These are phyloP conservation scores for Diabrotica virgifera DNA, from an alignment of 1,140 invertebrate species.

Conservation along the genomic window DNA sequence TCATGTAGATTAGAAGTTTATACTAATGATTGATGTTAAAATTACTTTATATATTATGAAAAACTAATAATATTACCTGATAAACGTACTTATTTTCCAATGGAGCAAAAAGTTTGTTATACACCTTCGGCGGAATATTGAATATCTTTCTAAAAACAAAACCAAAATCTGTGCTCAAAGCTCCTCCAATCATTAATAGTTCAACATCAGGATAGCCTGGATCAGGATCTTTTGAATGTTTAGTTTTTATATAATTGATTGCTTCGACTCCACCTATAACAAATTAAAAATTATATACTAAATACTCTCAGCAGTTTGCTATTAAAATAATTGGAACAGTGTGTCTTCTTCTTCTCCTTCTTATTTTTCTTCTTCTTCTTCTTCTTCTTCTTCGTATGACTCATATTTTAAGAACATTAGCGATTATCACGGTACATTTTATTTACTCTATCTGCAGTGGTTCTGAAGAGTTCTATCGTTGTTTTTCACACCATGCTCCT, in stretches of 20 bases:
- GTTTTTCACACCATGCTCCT: too few species aligned
- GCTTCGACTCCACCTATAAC: slow-evolving; percentile 8
- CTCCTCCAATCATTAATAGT: slow-evolving; percentile 1
- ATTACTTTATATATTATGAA: background rate
- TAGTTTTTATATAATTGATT: slow-evolving; percentile 10
- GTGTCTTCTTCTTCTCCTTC: too few species aligned
- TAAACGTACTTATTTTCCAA: slow-evolving; percentile 7
- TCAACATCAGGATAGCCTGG: slow-evolving; percentile 5
- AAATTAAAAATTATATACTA: background rate
- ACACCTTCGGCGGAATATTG: background rate
- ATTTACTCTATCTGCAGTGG: too few species aligned
- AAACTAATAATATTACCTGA: slow-evolving; percentile 2
- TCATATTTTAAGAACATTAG: too few species aligned
- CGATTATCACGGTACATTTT: too few species aligned
- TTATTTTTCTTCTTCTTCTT: too few species aligned
- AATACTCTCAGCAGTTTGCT: too few species aligned
- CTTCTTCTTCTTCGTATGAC: too few species aligned
- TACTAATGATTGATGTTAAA: too few species aligned
- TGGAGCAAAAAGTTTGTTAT: slow-evolving; percentile 4
- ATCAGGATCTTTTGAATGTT: slow-evolving; percentile 7
- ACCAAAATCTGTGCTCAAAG: slow-evolving; percentile 1
- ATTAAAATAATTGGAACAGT: too few species aligned
- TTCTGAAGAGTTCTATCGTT: too few species aligned
- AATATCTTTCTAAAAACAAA: slow-evolving; percentile 9
- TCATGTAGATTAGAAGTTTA: too few species aligned